These are phyloP conservation scores for Sycophaga agraensis DNA, from an alignment of 1,140 invertebrate genomes.

Conservation along the genomic window DNA sequence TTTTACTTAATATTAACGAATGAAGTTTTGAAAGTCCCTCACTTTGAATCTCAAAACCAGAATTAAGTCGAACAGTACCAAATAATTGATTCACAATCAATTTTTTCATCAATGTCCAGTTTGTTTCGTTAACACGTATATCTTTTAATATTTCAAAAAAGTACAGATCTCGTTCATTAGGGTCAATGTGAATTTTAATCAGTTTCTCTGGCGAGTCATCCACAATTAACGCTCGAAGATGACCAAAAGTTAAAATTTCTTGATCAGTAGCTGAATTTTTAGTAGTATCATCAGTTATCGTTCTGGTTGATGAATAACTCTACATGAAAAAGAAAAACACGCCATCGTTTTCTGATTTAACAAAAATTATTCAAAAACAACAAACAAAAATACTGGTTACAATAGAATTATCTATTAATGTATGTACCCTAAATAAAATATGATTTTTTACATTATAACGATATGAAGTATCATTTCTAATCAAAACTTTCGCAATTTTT, in stretches of 20 bases:
- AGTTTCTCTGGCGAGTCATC: neutral
- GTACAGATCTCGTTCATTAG: no score
- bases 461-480: no score
- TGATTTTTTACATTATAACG: neutral
- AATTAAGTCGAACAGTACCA: conserved; percentile 27
- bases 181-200: conserved; percentile 6
- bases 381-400: conserved; percentile 3
- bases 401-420: neutral
- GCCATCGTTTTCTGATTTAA: conserved; percentile 11
- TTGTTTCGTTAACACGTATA: conserved; percentile 29
- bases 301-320: conserved; percentile 13
- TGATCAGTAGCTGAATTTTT: conserved; percentile 2
- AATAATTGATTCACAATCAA: conserved; percentile 45
- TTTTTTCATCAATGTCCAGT: conserved; percentile 45
- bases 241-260: conserved; percentile 12
- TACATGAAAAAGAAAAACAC: conserved; percentile 17
- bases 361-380: neutral
- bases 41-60: conserved; percentile 36
- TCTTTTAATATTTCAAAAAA: conserved; percentile 4
- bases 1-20: conserved; percentile 36
- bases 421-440: neutral
- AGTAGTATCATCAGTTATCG: neutral
- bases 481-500: neutral
- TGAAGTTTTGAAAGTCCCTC: conserved; percentile 38
- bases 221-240: conserved; percentile 3